A percentile compares a stretch with the other conserved stretches of the same genome.
phyloP scores from a whole-genome alignment of 2,797 vertebrate genomes.

The Leontocebus nigricollis region DNA sequence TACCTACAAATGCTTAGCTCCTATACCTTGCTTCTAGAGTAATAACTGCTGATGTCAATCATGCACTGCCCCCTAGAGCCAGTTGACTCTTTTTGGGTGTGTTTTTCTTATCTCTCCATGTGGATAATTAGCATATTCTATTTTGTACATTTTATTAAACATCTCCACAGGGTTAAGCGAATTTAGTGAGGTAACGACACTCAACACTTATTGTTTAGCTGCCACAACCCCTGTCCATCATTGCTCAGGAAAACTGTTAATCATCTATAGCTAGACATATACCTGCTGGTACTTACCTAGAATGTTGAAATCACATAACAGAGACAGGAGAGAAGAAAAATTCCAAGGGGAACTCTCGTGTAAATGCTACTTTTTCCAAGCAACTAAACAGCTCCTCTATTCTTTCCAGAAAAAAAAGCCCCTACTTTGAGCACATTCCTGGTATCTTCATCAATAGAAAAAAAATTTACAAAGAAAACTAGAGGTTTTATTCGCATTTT shows the following conservation, averaged over 20 bases:
- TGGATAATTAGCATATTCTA: not conserved
- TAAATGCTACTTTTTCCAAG: not conserved
- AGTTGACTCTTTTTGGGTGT: not conserved
- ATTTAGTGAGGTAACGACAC: not conserved
- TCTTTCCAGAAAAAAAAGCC: not conserved
- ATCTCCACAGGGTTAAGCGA: not conserved
- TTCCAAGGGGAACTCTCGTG: not conserved
- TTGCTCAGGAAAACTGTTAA: not conserved
- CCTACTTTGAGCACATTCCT: not conserved
- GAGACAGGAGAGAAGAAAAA: not conserved
- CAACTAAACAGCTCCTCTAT: not conserved
- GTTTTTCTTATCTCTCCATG: not conserved
- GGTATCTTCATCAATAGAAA: not conserved
- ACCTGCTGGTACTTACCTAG: not conserved
- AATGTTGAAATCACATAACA: not conserved
- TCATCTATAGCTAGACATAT: not conserved
- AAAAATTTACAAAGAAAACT: not conserved
- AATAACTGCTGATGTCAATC: not conserved
- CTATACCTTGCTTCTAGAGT: not conserved
- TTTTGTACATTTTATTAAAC: conserved; percentile 27
- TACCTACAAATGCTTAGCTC: not conserved
- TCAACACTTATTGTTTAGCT: not conserved
- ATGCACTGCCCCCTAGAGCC: conserved; percentile 39
- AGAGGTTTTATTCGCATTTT: not conserved
- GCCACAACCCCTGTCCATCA: not conserved